Evolutionary conservation across 2,888 invertebrate genomes (phyloP).

Genomic region (Volucella bombylans): DNA sequence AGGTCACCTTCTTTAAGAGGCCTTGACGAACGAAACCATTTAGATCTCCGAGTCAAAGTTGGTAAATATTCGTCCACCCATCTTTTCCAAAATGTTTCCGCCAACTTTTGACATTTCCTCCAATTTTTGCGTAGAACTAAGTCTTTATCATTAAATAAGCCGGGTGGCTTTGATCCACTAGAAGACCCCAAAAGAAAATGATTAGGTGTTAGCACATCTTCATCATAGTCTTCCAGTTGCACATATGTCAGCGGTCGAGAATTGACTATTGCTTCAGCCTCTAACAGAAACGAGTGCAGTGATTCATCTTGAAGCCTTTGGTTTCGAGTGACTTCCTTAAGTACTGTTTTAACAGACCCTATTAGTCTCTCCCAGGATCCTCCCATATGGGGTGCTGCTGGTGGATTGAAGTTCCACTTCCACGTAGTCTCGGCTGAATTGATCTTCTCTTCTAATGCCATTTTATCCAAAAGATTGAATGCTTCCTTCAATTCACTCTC

Average conservation of each 20-base stretch:
- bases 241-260: slow-evolving; percentile 54
- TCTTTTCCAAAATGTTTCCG: slow-evolving; percentile 58
- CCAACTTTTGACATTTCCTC: slow-evolving; percentile 50
- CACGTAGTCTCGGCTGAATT: slow-evolving; percentile 37
- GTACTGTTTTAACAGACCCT: slow-evolving; percentile 57
- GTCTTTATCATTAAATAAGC: slow-evolving; percentile 43
- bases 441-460: neutral
- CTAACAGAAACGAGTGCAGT: slow-evolving; percentile 39
- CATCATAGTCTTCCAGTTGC: slow-evolving; percentile 53
- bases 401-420: neutral
- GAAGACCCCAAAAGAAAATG: neutral
- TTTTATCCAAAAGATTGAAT: slow-evolving; percentile 5
- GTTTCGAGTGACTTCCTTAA: slow-evolving; percentile 63
- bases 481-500: slow-evolving; percentile 43
- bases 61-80: slow-evolving; percentile 72
- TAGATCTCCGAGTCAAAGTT: slow-evolving; percentile 50
- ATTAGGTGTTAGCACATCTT: slow-evolving; percentile 67
- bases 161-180: slow-evolving; percentile 54
- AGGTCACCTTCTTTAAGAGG: slow-evolving; percentile 61
- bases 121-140: slow-evolving; percentile 49
- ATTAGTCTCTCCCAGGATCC: slow-evolving; percentile 40
- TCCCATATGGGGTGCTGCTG: too few species aligned
- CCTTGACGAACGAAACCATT: slow-evolving; percentile 57
- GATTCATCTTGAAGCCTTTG: slow-evolving; percentile 72
- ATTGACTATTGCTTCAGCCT: slow-evolving; percentile 73